Conservation (phyloP, 2,797 vertebrate species). For the Diceros bicornis region DNA sequence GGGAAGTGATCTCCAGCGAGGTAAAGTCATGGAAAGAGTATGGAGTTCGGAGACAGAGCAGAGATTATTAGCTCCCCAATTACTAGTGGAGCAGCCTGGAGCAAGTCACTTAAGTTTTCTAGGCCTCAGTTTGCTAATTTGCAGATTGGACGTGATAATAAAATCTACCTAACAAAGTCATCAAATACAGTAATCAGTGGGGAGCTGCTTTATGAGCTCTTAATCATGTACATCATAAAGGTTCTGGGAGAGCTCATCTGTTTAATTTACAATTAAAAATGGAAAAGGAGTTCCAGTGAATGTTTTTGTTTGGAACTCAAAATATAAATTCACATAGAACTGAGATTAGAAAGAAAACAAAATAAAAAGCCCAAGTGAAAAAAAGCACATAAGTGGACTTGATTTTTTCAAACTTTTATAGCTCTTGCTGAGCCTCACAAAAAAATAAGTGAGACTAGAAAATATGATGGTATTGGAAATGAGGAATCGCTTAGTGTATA, state of each 20-base stretch:
- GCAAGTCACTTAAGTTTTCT: background rate
- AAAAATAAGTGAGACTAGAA: slow-evolving; percentile 36
- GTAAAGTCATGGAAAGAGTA: background rate
- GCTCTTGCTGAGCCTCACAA: slow-evolving; percentile 50
- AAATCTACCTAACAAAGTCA: background rate
- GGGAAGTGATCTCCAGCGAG: background rate
- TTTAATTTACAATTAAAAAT: slow-evolving; percentile 30
- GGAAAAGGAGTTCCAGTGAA: background rate
- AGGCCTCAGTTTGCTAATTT: slow-evolving; percentile 34
- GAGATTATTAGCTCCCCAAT: background rate
- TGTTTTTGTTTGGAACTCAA: slow-evolving; percentile 49
- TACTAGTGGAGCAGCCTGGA: background rate
- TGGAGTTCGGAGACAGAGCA: background rate
- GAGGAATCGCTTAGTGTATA: background rate
- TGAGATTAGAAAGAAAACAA: background rate
- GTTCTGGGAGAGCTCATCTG: background rate
- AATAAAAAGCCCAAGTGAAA: slow-evolving; percentile 19
- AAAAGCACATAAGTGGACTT: slow-evolving; percentile 46
- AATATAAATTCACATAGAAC: slow-evolving; percentile 36
- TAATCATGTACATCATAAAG: background rate
- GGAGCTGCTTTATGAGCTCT: background rate
- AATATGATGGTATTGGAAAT: background rate
- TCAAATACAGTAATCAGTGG: background rate
- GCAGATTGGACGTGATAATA: background rate
- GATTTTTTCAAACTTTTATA: slow-evolving; percentile 48